Percentiles rank a stretch among this genome's conserved stretches.
Evolutionary conservation across 2,113 vertebrate genomes (phyloP).

Genomic region (Takifugu flavidus): DNA sequence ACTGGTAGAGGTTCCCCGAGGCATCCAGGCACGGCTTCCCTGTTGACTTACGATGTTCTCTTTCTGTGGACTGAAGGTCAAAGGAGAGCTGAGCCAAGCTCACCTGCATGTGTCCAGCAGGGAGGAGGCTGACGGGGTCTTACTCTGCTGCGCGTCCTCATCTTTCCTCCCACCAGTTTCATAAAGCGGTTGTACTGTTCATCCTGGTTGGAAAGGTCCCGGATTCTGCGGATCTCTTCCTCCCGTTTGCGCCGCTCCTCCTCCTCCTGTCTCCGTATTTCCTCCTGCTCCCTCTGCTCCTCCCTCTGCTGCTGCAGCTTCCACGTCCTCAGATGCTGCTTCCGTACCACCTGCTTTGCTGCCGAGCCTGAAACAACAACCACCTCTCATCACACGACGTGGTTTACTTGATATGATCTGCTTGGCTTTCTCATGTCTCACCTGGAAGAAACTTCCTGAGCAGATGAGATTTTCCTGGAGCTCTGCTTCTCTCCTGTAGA

Average conservation of each 20-base stretch:
- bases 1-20: conserved; percentile 92
- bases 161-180: conserved; percentile 91
- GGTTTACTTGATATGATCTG: too few relatives aligned
- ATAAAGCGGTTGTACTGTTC: conserved; percentile 99
- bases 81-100: neutral
- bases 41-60: conserved; percentile 83
- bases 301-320: conserved; percentile 87
- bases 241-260: conserved; percentile 91
- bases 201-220: conserved; percentile 96
- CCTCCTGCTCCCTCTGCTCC: conserved; percentile 84
- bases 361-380: conserved; percentile 28
- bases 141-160: conserved; percentile 82
- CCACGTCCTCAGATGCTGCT: conserved; percentile 87
- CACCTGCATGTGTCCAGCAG: too few relatives aligned
- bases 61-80: conserved; percentile 81
- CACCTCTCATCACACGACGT: too few relatives aligned
- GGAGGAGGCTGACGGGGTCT: neutral
- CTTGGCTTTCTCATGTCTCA: conserved; percentile 18
- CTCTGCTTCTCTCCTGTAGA: conserved; percentile 71
- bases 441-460: conserved; percentile 79
- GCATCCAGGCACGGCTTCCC: conserved; percentile 82
- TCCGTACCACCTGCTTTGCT: conserved; percentile 85
- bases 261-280: conserved; percentile 79
- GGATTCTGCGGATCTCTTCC: conserved; percentile 93
- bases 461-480: conserved; percentile 69